Conservation (phyloP, 2,888 invertebrate species). For the Julus scandinavius region DNA sequence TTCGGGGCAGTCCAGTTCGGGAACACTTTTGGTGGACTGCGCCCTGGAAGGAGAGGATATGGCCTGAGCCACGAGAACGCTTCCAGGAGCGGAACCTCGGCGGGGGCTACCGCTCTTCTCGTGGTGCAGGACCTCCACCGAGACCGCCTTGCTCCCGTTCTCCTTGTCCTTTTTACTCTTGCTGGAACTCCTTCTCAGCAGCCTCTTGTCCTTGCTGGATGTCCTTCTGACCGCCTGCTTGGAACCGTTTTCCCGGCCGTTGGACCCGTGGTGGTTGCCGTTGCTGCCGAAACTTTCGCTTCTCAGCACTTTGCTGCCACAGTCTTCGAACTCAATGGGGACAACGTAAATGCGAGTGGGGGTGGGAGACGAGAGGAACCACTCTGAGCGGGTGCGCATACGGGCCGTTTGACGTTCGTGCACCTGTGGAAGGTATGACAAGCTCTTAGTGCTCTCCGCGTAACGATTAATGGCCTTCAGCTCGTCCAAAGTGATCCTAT, state of each 20-base stretch:
- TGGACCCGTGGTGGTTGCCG: slow-evolving; percentile 49
- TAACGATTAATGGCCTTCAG: slow-evolving; percentile 87
- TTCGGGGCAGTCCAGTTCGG: slow-evolving; percentile 68
- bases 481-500: slow-evolving; percentile 83
- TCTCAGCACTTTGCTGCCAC: slow-evolving; percentile 67
- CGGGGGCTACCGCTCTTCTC: slow-evolving; percentile 61
- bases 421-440: slow-evolving; percentile 91
- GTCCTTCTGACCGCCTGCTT: slow-evolving; percentile 66
- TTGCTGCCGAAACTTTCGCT: slow-evolving; percentile 63
- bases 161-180: slow-evolving; percentile 70
- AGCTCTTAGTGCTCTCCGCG: slow-evolving; percentile 90
- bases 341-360: slow-evolving; percentile 63
- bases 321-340: slow-evolving; percentile 68
- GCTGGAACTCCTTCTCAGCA: slow-evolving; percentile 68
- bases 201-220: slow-evolving; percentile 68
- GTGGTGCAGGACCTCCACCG: slow-evolving; percentile 57
- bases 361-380: slow-evolving; percentile 81
- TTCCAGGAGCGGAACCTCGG: slow-evolving; percentile 55
- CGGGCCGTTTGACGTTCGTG: slow-evolving; percentile 96
- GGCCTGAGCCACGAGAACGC: slow-evolving; percentile 54
- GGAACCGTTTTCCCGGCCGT: slow-evolving; percentile 56
- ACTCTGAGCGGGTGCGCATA: slow-evolving; percentile 96
- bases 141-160: slow-evolving; percentile 64
- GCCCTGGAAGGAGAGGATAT: slow-evolving; percentile 56
- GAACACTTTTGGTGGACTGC: slow-evolving; percentile 56